phyloP scores from a whole-genome alignment of 2,888 invertebrate species.

The Adineta ricciae region DNA sequence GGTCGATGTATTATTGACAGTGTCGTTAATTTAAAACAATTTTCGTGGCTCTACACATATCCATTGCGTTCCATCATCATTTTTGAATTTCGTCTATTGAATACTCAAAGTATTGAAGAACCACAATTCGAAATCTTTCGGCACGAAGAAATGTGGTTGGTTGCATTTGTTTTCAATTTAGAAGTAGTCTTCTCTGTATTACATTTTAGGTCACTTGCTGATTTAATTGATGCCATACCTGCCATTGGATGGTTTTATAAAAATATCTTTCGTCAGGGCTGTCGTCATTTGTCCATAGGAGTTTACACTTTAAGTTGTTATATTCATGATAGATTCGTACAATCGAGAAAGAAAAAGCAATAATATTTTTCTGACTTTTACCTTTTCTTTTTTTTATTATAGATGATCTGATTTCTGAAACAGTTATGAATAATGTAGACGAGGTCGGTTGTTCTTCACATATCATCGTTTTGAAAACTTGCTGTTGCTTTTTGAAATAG shows the following conservation, averaged over 20 bases:
- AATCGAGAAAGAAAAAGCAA: not conserved
- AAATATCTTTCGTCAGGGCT: not conserved
- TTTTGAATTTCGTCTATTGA: slow-evolving; percentile 9
- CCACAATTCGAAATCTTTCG: slow-evolving; percentile 15
- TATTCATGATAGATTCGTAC: not conserved
- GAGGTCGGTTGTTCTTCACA: not conserved
- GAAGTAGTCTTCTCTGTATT: not conserved
- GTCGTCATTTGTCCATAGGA: not conserved
- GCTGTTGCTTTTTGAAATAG: not conserved
- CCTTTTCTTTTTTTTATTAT: not conserved
- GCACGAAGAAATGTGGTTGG: slow-evolving; percentile 8
- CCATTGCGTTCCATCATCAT: not conserved
- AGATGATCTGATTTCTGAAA: not conserved
- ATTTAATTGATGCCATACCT: not conserved
- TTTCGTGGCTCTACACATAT: slow-evolving; percentile 15
- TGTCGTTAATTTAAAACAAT: not conserved
- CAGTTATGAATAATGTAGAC: not conserved
- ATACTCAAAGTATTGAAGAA: not conserved
- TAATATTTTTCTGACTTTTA: not conserved
- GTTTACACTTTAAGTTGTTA: not conserved
- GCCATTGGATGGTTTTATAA: not conserved
- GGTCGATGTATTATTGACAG: slow-evolving; percentile 5
- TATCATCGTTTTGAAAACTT: not conserved
- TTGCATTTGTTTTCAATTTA: not conserved
- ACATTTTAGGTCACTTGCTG: not conserved